Base-by-base conservation (phyloP, 1,140 invertebrate genomes). In the Ips nitidus region DNA sequence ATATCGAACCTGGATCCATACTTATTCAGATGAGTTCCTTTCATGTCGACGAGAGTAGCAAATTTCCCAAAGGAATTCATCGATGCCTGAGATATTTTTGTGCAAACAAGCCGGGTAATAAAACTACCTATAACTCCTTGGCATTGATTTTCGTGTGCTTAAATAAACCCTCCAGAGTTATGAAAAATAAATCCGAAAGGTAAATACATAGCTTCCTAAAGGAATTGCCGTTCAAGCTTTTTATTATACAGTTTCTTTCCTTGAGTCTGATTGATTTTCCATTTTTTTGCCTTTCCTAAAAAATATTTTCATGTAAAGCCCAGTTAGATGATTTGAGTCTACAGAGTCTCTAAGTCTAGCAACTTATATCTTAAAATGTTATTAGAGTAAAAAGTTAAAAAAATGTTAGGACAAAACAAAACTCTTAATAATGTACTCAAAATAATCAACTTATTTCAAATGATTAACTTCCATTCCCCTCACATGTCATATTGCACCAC, bases 141-240 rank as follows among this genome's bases (percentile, higher is more conserved):
- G 45, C 56, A 68, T 68, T 68, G 66, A 68, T 68, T 68, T 60
- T 68, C 66, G 38, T 68, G 45, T 68, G 56, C 66, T 68, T 68
- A 68, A 68, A 68, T 68, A 68, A 68, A 68, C 41, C 45, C 45
- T 50, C 43, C 66, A 42, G 66, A 66, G 64, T 66, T 66, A 66
- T 66, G 55, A 68, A 68, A 68, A 60, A 60, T 68, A 68, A 68
- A 68, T 68, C 66, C 36, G 66, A 41, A 60, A 53, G 52, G 57
- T 52, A 68, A 68, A 68, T 60, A 61, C 4, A 65, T 66, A 50
- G 55, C 62, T 39, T 42, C 36, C 62, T 56, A 7, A 6, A 41
- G 62, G 52, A 55, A 52, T 64, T 36, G 52, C 37, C 43, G 62
- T 55, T 65, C 52, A 41, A 41, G 47, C 47, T 41, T 41, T 65